Evolutionary conservation across 2,113 vertebrate genomes (phyloP).

Genomic region (Corythornis cristatus): DNA sequence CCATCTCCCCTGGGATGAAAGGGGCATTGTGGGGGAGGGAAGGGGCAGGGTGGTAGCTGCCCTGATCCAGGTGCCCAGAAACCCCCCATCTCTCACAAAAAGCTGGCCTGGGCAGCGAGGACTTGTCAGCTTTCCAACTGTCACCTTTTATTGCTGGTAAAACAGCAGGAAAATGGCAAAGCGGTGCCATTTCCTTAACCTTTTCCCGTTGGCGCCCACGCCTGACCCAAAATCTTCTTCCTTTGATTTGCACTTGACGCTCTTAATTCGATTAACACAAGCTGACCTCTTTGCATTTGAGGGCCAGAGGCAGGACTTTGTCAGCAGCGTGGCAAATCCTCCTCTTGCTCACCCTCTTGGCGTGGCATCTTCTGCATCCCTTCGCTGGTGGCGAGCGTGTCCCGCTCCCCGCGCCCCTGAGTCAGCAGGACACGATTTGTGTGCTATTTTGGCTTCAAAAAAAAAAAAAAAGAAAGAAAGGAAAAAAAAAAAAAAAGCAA

Average conservation of each 20-base stretch:
- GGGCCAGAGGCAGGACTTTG: not conserved
- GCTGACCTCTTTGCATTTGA: not conserved
- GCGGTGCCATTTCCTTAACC: not conserved
- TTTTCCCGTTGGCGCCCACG: not conserved
- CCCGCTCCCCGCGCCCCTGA: not conserved
- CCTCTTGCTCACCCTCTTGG: not conserved
- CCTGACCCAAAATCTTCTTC: not conserved
- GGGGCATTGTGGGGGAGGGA: too few relatives aligned
- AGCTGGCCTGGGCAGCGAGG: not conserved
- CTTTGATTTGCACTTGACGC: not conserved
- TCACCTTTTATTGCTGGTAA: not conserved
- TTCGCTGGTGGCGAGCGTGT: not conserved
- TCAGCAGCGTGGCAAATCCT: fast-evolving
- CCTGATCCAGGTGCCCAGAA: not conserved
- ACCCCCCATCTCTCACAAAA: not conserved
- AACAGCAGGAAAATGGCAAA: not conserved
- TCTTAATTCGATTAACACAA: not conserved
- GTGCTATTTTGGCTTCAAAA: not conserved
- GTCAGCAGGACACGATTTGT: constrained; percentile 34
- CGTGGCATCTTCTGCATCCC: not conserved
- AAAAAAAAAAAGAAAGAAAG: not conserved
- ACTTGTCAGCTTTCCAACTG: not conserved
- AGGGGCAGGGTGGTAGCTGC: not conserved
- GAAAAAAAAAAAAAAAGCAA: not conserved
- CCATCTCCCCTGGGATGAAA: not conserved